phyloP scores from a whole-genome alignment of 30 jellyfish, hydroid and myxozoan species.

The Catostylus mosaicus region DNA sequence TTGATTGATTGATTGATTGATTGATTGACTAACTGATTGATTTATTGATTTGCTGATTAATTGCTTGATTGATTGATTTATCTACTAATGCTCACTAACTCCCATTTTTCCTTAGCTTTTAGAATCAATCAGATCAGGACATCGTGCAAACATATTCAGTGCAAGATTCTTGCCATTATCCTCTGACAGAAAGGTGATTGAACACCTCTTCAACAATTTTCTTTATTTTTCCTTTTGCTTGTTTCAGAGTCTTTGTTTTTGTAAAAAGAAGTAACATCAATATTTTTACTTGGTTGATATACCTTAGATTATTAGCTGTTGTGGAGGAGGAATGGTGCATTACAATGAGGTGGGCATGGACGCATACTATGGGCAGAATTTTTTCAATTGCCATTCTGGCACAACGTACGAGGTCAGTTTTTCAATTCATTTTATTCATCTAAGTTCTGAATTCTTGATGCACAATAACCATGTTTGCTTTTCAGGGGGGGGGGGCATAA shows the following conservation, averaged over 20 bases:
- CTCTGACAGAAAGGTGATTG: slow-evolving; percentile 79
- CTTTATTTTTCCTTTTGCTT: background rate
- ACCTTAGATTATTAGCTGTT: slow-evolving; percentile 81
- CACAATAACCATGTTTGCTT: too few relatives aligned
- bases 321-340: slow-evolving; percentile 87
- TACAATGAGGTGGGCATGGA: slow-evolving; percentile 72
- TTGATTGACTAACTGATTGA: too few relatives aligned
- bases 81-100: background rate
- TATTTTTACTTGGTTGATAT: too few relatives aligned
- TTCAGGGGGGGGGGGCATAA: too few relatives aligned
- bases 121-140: slow-evolving; percentile 85
- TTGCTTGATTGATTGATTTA: too few relatives aligned
- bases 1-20: background rate
- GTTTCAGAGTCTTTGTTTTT: background rate
- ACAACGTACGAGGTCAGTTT: slow-evolving; percentile 83
- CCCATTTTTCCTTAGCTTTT: slow-evolving; percentile 25
- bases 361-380: slow-evolving; percentile 63
- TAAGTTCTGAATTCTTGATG: too few relatives aligned
- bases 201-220: background rate
- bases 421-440: too few relatives aligned
- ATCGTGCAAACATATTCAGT: slow-evolving; percentile 87
- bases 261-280: slow-evolving; percentile 4
- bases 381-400: slow-evolving; percentile 88
- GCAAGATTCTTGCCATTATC: slow-evolving; percentile 85
- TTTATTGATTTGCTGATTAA: too few relatives aligned